Base-by-base conservation (phyloP, 37 sponge, comb jelly and placozoan species). In the Haliclona indistincta region DNA sequence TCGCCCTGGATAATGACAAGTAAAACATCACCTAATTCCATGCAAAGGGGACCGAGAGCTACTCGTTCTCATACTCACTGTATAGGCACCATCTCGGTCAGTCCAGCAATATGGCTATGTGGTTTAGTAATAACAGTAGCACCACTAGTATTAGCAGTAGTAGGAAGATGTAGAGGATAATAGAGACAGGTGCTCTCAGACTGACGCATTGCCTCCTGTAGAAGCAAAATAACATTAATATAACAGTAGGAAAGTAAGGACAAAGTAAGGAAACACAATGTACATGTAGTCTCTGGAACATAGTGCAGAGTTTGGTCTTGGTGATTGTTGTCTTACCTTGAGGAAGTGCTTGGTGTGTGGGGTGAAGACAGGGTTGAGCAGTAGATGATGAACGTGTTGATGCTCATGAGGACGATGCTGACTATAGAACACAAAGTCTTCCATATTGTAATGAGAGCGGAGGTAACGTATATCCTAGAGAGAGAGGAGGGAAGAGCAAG, bases 341-440 rank as follows among this genome's bases (percentile, higher is more conserved):
- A 98, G 40, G 64, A 95, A 81, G 83, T 89, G 86, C 68, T 95
- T 98, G 30, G 82, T 52, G 68, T 81, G 91, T 47, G 82, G 56
- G 26, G 86, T 43, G 78, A 95, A 98, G 38, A 87, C 72, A 15
- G 99, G 96, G 54, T 86, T 87, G 42, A 98, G 76, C 3, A 91
- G 56, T 38, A 86, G 87, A 78, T 95, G 96, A 54, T 84, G 78
- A 42, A 98, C 61, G 53, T 81, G 93, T 6, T 84, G 86, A 44
- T 98, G 99, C 68, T 95, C 91, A 15, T 75, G 45, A 35, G 90
- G 95, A 8, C 49, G 54, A 40, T 98, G 93, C 43, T 95, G 86
- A 58, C 73, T 83, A 62, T 76, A 92, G 85, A 95, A 98, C 51
- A 98, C 76, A 67, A 91, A 98, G 60, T 94, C 93, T 54, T 98